Evolutionary conservation across 2,888 invertebrate genomes (phyloP).

Genomic region (Pollenia labialis): DNA sequence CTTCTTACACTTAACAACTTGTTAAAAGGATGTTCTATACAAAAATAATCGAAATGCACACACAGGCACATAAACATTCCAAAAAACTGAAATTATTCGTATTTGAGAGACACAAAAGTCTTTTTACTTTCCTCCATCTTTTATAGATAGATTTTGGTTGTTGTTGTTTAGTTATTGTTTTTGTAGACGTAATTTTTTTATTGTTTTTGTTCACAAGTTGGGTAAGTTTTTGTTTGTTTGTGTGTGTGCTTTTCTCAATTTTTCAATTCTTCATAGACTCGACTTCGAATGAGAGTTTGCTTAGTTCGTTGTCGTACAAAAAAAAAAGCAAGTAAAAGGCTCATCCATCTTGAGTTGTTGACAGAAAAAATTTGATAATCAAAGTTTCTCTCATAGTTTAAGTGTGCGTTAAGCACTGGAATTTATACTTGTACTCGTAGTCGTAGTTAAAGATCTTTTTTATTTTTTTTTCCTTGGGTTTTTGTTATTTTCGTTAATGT

Average conservation of each 20-base stretch:
- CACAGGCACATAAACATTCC: no score
- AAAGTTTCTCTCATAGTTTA: slow-evolving; percentile 71
- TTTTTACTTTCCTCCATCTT: slow-evolving; percentile 34
- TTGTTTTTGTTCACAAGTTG: slow-evolving; percentile 41
- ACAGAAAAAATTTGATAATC: slow-evolving; percentile 72
- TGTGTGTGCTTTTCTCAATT: not conserved
- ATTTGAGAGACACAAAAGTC: slow-evolving; percentile 4
- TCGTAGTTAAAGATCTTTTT: slow-evolving; percentile 42
- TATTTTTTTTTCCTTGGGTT: not conserved
- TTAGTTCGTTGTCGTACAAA: slow-evolving; percentile 16
- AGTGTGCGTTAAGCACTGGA: slow-evolving; percentile 61
- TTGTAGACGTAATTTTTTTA: slow-evolving; percentile 9
- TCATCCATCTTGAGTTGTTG: slow-evolving; percentile 72
- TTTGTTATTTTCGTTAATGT: not conserved
- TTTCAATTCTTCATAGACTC: not conserved
- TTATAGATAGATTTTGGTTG: slow-evolving; percentile 23
- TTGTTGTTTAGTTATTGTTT: slow-evolving; percentile 16
- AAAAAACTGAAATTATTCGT: not conserved
- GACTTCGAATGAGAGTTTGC: slow-evolving; percentile 42
- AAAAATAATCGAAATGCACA: no score
- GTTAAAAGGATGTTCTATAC: no score
- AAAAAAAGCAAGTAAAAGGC: slow-evolving; percentile 48
- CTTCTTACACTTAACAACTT: not conserved
- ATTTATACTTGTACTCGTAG: slow-evolving; percentile 42
- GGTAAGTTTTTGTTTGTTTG: not conserved